Conservation (phyloP, 2,888 invertebrate species). For the Lottia scabra region DNA sequence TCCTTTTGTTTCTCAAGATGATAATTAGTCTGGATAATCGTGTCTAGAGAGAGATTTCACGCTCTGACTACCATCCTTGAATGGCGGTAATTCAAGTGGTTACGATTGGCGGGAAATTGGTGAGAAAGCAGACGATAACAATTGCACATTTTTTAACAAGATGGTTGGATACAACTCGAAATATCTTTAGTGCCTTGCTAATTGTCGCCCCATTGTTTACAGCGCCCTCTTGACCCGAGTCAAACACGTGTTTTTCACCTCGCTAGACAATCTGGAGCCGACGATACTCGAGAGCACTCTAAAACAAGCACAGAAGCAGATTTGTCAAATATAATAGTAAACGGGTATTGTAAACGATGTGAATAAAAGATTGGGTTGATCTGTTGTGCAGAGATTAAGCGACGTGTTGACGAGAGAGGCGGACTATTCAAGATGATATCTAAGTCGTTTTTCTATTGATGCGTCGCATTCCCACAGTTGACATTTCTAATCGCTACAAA, state of each 20-base stretch:
- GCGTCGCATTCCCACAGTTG: too few relatives aligned
- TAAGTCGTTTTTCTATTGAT: too few relatives aligned
- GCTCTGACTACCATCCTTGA: neutral
- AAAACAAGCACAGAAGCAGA: neutral
- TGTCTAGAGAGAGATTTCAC: neutral
- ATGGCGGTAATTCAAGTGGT: neutral
- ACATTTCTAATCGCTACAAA: too few relatives aligned
- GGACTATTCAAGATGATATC: too few relatives aligned
- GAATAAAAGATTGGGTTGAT: too few relatives aligned
- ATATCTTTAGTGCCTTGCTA: neutral
- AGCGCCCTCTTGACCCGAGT: neutral
- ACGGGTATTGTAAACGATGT: too few relatives aligned
- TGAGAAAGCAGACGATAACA: neutral
- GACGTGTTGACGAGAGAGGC: too few relatives aligned
- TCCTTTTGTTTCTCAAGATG: too few relatives aligned
- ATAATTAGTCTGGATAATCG: too few relatives aligned
- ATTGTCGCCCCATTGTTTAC: neutral
- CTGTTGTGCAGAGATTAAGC: too few relatives aligned
- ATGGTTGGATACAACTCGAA: slow-evolving; percentile 4
- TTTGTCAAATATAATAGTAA: too few relatives aligned
- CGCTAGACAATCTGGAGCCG: neutral
- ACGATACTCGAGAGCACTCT: neutral
- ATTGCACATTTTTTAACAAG: neutral
- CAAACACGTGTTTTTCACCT: slow-evolving; percentile 4
- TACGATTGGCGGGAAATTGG: neutral